Evolutionary conservation across 2,797 vertebrate species (phyloP), one percentile per base, ranked within the genome.

Genomic region (Ciconia nigra): DNA sequence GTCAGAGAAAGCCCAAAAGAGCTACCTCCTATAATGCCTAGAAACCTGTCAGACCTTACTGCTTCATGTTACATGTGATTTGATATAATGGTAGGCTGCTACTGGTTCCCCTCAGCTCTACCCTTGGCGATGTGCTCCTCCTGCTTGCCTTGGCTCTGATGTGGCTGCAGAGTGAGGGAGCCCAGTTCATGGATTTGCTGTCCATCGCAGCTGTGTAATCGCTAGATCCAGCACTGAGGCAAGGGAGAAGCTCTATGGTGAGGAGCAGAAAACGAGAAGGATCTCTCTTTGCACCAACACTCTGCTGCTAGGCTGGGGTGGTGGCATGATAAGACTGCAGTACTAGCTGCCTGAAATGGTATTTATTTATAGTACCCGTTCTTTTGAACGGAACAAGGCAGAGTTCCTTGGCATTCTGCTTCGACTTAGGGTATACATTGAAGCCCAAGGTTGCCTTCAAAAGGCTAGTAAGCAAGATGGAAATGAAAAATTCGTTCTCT

Each of bases 101-200:
- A 0, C 39, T 28, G 41, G 7, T 63, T 88, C 37, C 42, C 39
- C 17, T 52, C 49, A 58, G 59, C n/a, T 58, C 72, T 86, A 69
- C 54, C 24, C 1, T 2, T 55, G 59, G 47, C 0, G 0, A 2
- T 35, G 51, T 42, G 66, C 39, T 77, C 15, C 25, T 76, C 47
- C 69, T 74, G 49, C 41, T 74, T 0, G 0, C 21, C 15, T 62
- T 57, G 26, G 33, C 15, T 70, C 26, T 0, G 0, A 3, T 8
- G 13, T n/a, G 33, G 62, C 57, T 59, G 35, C n/a, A 11, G 31
- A 10, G 7, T 4, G 33, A n/a, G 33, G 26, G 21, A 61, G 21
- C n/a, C 37, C 18, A 9, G 29, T 41, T 57, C 15, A 25, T 42
- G 47, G 28, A 26, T 61, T 72, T 0, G 0, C 65, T 37, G 31